phyloP scores from a whole-genome alignment of 2,888 invertebrate genomes.

The Gibbula magus region DNA sequence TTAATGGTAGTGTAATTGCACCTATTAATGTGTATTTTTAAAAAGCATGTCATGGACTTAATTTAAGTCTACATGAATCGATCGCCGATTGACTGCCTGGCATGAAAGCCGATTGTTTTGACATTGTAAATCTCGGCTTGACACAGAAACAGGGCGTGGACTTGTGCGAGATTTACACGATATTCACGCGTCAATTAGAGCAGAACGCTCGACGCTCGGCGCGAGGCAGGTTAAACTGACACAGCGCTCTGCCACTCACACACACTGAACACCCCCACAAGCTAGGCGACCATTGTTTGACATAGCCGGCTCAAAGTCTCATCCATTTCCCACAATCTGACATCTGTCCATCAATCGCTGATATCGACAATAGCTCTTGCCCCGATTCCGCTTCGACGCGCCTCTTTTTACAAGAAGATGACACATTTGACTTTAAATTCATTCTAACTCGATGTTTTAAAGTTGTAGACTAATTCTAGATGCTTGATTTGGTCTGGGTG shows the following conservation, averaged over 20 bases:
- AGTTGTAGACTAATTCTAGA: neutral
- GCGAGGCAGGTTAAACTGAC: neutral
- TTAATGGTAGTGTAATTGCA: no score
- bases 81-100: no score
- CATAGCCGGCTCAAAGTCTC: neutral
- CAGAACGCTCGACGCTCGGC: neutral
- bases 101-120: no score
- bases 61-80: no score
- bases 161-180: neutral
- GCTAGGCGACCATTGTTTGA: neutral
- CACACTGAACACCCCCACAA: neutral
- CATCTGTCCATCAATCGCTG: constrained; percentile 5
- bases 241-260: constrained; percentile 3
- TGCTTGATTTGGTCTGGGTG: neutral
- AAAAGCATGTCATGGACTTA: no score
- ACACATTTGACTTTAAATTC: no score
- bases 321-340: neutral
- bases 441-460: neutral
- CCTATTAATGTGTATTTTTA: no score
- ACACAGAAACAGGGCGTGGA: neutral
- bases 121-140: no score
- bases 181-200: constrained; percentile 1
- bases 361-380: neutral
- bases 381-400: neutral
- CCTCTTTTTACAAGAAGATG: neutral